phyloP scores from a whole-genome alignment of 2,888 invertebrate genomes.

The Oscheius myriophilus region DNA sequence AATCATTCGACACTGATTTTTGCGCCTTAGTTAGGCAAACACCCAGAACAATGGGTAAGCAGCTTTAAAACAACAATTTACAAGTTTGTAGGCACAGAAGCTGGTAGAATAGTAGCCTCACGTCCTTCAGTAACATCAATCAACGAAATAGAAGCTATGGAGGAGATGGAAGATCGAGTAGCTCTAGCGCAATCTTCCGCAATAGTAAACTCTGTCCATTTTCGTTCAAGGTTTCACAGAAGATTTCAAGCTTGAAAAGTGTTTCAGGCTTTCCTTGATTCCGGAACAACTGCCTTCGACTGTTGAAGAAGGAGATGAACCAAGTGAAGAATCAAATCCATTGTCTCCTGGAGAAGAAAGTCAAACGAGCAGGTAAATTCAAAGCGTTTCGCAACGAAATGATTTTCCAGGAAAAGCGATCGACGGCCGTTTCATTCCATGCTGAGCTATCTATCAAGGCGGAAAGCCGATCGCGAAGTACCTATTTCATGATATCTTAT shows the following conservation, averaged over 20 bases:
- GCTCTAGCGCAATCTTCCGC: constrained; percentile 32
- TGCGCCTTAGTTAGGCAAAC: constrained; percentile 11
- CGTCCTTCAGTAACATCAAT: constrained; percentile 20
- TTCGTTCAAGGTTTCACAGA: constrained; percentile 49
- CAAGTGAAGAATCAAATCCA: constrained; percentile 34
- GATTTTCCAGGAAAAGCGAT: constrained; percentile 3
- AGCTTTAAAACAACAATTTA: background rate
- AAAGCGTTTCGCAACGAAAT: background rate
- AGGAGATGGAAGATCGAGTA: constrained; percentile 59
- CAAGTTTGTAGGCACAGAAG: background rate
- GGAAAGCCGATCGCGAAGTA: constrained; percentile 22
- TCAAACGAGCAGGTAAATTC: constrained; percentile 1
- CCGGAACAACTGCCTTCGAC: constrained; percentile 54
- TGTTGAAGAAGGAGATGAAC: constrained; percentile 55
- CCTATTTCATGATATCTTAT: constrained; percentile 9
- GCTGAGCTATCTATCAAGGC: constrained; percentile 21
- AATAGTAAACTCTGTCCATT: constrained; percentile 49
- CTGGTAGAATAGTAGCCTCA: constrained; percentile 5
- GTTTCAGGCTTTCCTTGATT: constrained; percentile 50
- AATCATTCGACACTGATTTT: constrained; percentile 56
- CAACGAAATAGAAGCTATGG: constrained; percentile 52
- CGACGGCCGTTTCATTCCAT: constrained; percentile 17
- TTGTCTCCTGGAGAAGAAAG: constrained; percentile 27
- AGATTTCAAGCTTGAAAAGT: background rate
- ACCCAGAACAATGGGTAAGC: constrained; percentile 1